Percentiles rank a stretch among this genome's conserved stretches.
These are phyloP conservation scores for Acrocephalus arundinaceus DNA, from an alignment of 2,113 vertebrate species.

Conservation along the genomic window DNA sequence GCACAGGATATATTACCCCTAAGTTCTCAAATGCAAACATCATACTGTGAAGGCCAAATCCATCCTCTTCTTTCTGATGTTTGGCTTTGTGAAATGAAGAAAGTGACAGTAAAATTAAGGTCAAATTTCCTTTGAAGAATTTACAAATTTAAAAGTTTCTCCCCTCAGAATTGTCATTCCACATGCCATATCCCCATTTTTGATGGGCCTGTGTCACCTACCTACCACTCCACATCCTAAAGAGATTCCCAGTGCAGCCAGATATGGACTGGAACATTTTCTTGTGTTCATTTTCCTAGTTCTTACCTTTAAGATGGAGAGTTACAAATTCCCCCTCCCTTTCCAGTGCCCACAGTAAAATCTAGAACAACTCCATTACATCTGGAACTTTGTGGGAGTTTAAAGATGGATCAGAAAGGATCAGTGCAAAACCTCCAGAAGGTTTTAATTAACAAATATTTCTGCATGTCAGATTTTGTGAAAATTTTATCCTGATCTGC, in stretches of 20 bases:
- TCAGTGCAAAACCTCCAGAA: neutral
- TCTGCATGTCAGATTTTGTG: neutral
- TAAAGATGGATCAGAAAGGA: neutral
- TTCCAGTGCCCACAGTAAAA: neutral
- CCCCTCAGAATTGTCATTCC: neutral
- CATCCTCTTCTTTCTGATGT: neutral
- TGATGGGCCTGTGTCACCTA: neutral
- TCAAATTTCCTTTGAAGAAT: neutral
- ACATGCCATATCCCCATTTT: neutral
- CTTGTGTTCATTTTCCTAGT: neutral
- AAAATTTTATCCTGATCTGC: neutral
- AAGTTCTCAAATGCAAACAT: neutral
- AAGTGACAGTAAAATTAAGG: neutral
- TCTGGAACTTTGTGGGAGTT: neutral
- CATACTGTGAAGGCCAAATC: neutral
- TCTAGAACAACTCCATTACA: neutral
- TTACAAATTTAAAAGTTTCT: neutral
- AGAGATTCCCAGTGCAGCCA: neutral
- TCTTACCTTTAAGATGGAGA: neutral
- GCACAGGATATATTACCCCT: neutral
- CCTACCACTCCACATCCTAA: neutral
- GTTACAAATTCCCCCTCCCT: neutral
- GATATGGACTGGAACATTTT: neutral
- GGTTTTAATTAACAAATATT: neutral
- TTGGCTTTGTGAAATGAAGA: neutral